phyloP scores from a whole-genome alignment of 2,113 vertebrate genomes.

The Tyto alba region DNA sequence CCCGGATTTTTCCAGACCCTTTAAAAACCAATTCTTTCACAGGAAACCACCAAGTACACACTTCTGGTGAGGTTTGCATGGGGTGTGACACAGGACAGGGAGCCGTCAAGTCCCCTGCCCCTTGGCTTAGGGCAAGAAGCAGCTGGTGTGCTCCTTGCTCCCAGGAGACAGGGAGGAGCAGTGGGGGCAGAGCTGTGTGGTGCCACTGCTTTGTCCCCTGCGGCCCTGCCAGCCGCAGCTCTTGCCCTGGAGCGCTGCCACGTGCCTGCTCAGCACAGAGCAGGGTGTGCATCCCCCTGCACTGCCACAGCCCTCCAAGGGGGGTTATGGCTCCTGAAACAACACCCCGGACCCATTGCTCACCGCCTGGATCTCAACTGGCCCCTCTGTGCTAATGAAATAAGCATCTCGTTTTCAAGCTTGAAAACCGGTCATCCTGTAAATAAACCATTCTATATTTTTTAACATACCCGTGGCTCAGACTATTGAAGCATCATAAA shows the following conservation, averaged over 20 bases:
- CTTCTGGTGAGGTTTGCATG: neutral
- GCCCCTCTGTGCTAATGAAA: neutral
- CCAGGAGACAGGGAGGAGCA: neutral
- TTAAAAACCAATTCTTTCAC: neutral
- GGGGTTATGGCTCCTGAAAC: neutral
- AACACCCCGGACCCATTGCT: neutral
- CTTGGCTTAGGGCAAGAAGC: neutral
- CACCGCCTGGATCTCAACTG: neutral
- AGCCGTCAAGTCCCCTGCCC: neutral
- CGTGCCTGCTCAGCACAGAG: neutral
- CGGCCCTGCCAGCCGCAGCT: neutral
- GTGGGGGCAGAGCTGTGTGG: neutral
- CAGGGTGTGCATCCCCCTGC: neutral
- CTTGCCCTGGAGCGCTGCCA: neutral
- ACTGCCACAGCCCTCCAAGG: neutral
- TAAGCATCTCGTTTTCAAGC: neutral
- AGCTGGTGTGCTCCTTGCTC: neutral
- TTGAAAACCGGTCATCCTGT: neutral
- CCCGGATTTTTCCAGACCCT: neutral
- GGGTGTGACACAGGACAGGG: neutral
- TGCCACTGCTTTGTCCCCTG: neutral
- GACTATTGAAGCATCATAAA: neutral
- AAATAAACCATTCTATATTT: conserved; percentile 28
- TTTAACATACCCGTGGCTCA: neutral
- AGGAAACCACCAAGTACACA: neutral